phyloP scores from a whole-genome alignment of 2,113 vertebrate species.

The Pao palembangensis region DNA sequence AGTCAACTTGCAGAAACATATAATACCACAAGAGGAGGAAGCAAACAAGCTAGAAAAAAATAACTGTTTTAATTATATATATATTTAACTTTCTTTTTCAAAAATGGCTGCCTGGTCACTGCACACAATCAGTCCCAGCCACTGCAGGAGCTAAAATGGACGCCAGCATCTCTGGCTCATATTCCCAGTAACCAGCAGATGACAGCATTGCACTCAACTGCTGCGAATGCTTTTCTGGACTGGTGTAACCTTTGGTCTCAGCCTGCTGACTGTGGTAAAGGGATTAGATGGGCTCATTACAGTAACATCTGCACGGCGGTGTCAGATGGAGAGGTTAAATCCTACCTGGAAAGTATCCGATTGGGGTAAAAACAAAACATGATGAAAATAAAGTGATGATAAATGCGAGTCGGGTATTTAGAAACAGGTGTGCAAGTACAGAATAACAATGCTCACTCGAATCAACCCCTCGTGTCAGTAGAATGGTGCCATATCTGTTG shows the following conservation, averaged over 20 bases:
- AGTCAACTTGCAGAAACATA: no score
- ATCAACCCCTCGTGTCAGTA: background rate
- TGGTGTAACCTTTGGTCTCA: slow-evolving; percentile 3
- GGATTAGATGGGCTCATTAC: slow-evolving; percentile 17
- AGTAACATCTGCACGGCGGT: slow-evolving; percentile 1
- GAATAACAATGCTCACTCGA: background rate
- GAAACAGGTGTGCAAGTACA: background rate
- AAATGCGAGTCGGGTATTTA: slow-evolving; percentile 6
- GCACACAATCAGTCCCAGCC: background rate
- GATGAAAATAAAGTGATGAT: background rate
- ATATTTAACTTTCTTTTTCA: no score
- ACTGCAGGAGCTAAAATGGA: slow-evolving; percentile 8
- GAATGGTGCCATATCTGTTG: background rate
- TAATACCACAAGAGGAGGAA: no score
- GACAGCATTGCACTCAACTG: slow-evolving; percentile 20
- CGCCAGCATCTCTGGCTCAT: background rate
- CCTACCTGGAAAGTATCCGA: slow-evolving; percentile 15
- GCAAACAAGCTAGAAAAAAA: no score
- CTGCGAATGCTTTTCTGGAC: background rate
- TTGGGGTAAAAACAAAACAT: background rate
- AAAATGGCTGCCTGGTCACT: no score
- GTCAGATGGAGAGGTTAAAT: slow-evolving; percentile 13
- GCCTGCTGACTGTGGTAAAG: slow-evolving; percentile 5
- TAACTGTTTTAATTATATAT: no score
- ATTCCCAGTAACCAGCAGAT: slow-evolving; percentile 39